Percentiles rank a stretch among this genome's conserved stretches.
Conservation (phyloP, 2,888 invertebrate species). For the Malthinus flaveolus region DNA sequence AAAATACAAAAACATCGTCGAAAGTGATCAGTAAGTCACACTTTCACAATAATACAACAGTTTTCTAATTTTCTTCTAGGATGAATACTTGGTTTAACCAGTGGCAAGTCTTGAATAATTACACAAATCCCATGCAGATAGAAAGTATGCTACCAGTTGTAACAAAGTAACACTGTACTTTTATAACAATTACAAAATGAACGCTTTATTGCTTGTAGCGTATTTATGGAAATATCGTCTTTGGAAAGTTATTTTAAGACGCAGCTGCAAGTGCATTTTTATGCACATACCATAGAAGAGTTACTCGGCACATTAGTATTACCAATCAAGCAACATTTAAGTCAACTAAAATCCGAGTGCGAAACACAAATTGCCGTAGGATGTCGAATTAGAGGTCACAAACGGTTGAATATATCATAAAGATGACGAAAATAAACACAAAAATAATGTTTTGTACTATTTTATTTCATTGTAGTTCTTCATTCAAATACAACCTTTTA, state of each 20-base stretch:
- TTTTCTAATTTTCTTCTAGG: constrained; percentile 51
- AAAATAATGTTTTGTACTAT: too few relatives aligned
- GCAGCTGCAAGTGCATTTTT: constrained; percentile 60
- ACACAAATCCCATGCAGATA: constrained; percentile 67
- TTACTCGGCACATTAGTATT: constrained; percentile 62
- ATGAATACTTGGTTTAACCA: constrained; percentile 71
- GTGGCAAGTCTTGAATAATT: constrained; percentile 69
- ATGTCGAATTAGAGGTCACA: constrained; percentile 51
- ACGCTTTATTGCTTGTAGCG: constrained; percentile 46
- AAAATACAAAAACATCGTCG: constrained; percentile 56
- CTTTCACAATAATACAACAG: too few relatives aligned
- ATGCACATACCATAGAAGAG: constrained; percentile 63
- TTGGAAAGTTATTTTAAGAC: constrained; percentile 59
- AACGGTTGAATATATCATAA: constrained; percentile 40
- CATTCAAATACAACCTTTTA: too few relatives aligned
- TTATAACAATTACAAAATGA: background rate
- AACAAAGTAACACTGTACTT: constrained; percentile 59
- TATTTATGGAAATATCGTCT: constrained; percentile 58
- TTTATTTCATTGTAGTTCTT: too few relatives aligned
- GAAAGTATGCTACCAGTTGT: constrained; percentile 62
- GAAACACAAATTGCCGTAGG: constrained; percentile 58
- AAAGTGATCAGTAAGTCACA: constrained; percentile 64
- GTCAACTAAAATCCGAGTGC: constrained; percentile 57
- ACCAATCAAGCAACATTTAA: constrained; percentile 58
- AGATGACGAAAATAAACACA: background rate